phyloP scores from a whole-genome alignment of 2,888 invertebrate species.

The Omphaloscelis lunosa region DNA sequence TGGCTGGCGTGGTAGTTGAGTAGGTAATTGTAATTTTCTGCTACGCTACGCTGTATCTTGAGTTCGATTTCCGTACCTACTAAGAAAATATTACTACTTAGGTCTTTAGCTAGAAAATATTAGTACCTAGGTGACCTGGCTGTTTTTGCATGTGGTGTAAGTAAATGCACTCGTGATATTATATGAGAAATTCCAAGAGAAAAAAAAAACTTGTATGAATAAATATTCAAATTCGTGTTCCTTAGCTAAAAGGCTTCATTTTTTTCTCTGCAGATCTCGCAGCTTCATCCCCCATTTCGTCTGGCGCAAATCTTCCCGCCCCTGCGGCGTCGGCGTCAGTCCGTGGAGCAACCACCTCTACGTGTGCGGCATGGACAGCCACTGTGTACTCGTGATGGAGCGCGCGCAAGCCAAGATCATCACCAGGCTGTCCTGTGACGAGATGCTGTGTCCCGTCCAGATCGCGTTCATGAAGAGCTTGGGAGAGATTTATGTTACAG shows the following conservation, averaged over 20 bases:
- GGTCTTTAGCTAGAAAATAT: no score
- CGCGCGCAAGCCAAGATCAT: constrained; percentile 88
- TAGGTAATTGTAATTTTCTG: not conserved
- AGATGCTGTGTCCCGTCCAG: constrained; percentile 92
- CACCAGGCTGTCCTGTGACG: constrained; percentile 87
- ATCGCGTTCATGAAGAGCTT: constrained; percentile 90
- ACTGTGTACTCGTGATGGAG: constrained; percentile 89
- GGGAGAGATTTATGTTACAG: constrained; percentile 91
- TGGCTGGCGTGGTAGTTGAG: no score
- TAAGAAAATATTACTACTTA: not conserved
- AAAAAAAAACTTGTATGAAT: not conserved
- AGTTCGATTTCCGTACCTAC: not conserved
- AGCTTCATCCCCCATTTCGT: constrained; percentile 89
- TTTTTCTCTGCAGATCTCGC: constrained; percentile 80
- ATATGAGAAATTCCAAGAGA: no score
- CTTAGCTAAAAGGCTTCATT: not conserved
- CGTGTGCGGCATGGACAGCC: constrained; percentile 93
- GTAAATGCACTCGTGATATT: not conserved
- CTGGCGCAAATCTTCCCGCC: constrained; percentile 91
- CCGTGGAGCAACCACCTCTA: constrained; percentile 91
- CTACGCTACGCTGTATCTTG: not conserved
- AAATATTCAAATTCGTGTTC: not conserved
- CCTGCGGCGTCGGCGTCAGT: constrained; percentile 92
- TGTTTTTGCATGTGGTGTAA: not conserved
- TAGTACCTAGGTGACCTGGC: no score